These are phyloP conservation scores for Oasisia sp. DNA, from an alignment of 2,888 invertebrate genomes.

Conservation along the genomic window DNA sequence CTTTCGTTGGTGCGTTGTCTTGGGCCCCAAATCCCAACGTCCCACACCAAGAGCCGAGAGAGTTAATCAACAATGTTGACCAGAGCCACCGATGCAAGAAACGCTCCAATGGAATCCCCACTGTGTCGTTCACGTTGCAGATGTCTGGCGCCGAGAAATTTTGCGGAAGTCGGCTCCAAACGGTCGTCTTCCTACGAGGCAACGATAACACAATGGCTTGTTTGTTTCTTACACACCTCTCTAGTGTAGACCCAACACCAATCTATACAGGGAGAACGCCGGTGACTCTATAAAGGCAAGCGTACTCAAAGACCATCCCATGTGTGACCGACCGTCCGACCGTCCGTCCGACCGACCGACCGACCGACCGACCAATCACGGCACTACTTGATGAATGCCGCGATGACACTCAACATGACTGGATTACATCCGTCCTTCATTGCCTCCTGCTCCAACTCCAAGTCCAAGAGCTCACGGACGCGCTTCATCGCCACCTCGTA, in stretches of 20 bases:
- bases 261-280: background rate
- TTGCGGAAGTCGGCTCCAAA: background rate
- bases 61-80: background rate
- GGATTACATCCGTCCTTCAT: constrained; percentile 78
- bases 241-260: constrained; percentile 3
- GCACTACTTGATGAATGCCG: constrained; percentile 91
- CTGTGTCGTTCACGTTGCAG: background rate
- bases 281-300: background rate
- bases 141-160: background rate
- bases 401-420: constrained; percentile 98
- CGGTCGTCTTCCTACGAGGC: background rate
- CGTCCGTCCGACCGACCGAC: background rate
- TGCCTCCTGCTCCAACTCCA: constrained; percentile 96
- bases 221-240: background rate
- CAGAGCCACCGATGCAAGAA: background rate
- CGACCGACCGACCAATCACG: background rate
- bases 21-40: background rate
- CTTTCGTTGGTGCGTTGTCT: background rate
- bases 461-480: constrained; percentile 92
- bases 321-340: background rate
- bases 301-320: background rate
- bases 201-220: background rate
- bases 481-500: constrained; percentile 98
- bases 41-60: background rate
- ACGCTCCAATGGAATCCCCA: background rate